Evolutionary conservation across 2,888 invertebrate genomes (phyloP).

Genomic region (Zhuqinia jingwanae): DNA sequence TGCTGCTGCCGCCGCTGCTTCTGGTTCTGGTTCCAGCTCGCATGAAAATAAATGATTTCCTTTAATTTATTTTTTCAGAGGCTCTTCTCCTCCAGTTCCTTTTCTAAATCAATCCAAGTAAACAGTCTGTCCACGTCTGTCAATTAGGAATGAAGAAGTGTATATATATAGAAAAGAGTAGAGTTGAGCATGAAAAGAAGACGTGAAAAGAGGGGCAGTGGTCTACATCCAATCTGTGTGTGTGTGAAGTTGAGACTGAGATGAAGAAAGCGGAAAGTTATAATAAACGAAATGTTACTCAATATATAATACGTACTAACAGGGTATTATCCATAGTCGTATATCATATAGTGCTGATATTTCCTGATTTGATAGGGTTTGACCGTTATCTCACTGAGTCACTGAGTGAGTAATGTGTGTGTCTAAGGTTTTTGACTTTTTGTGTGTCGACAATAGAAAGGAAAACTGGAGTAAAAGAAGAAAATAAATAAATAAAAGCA

Average conservation of each 20-base stretch:
- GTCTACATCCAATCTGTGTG: not conserved
- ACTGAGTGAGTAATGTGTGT: not conserved
- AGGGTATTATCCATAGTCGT: not conserved
- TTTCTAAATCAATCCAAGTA: constrained; percentile 64
- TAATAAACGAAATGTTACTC: not conserved
- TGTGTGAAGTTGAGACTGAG: not conserved
- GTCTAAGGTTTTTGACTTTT: constrained; percentile 51
- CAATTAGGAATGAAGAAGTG: constrained; percentile 62
- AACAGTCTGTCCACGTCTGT: constrained; percentile 47
- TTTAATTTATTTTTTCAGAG: constrained; percentile 24
- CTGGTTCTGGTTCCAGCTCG: not conserved
- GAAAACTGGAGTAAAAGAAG: constrained; percentile 24
- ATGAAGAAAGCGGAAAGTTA: not conserved
- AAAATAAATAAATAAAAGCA: constrained; percentile 32
- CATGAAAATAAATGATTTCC: no score
- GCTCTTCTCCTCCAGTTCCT: constrained; percentile 35
- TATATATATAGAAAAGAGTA: no score
- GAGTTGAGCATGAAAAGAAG: not conserved
- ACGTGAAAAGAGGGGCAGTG: not conserved
- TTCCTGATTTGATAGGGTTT: not conserved
- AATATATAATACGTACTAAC: not conserved
- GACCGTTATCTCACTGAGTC: not conserved
- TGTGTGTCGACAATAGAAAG: not conserved
- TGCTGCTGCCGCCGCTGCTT: no score
- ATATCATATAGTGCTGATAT: not conserved